Evolutionary conservation across 2,113 vertebrate genomes (phyloP).

Genomic region (Arizona elegans): DNA sequence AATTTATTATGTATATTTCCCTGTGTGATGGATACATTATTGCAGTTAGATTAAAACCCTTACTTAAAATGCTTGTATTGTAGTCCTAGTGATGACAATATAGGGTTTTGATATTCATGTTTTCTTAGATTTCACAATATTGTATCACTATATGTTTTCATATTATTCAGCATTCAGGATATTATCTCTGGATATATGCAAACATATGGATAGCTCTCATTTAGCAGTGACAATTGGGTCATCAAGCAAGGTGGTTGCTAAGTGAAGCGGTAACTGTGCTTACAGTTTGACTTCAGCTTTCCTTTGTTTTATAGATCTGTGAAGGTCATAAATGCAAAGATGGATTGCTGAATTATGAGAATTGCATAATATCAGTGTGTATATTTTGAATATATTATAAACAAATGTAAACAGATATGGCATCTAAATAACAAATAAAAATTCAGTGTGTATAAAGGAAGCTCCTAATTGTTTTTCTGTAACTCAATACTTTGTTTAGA

Average conservation of each 20-base stretch:
- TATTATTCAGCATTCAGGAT: not conserved
- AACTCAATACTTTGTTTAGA: not conserved
- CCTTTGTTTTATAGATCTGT: not conserved
- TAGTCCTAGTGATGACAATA: not conserved
- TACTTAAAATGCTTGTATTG: not conserved
- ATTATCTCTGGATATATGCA: not conserved
- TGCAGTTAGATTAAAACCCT: not conserved
- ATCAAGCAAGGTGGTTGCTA: not conserved
- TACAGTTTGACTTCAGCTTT: not conserved
- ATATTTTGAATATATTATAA: not conserved
- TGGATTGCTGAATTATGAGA: not conserved
- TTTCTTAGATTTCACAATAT: not conserved
- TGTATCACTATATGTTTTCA: not conserved
- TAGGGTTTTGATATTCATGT: not conserved
- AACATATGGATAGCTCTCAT: not conserved
- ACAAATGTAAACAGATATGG: not conserved
- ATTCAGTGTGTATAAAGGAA: not conserved
- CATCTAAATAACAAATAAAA: not conserved
- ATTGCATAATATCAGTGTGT: not conserved
- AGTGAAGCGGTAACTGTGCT: not conserved
- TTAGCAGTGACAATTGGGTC: not conserved
- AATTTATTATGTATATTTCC: not conserved
- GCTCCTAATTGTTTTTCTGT: not conserved
- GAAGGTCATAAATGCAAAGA: not conserved
- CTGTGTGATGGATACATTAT: not conserved